Base-by-base conservation (phyloP, 2,797 vertebrate species). In the Urocyon cinereoargenteus region DNA sequence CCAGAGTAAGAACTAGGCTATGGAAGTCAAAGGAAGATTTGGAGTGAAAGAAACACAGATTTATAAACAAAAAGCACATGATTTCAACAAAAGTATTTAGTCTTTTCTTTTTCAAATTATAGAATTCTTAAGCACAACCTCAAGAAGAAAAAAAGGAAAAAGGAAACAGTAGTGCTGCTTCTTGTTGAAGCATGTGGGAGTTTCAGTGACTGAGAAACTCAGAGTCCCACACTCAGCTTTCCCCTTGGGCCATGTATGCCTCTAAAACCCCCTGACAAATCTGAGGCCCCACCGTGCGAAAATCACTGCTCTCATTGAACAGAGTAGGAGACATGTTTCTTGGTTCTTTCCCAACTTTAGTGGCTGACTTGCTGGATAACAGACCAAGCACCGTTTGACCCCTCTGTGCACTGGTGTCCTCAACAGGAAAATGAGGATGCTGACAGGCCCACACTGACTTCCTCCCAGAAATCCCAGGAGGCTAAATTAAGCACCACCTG, bases 401-500 rank as follows among this genome's bases (percentile, higher is more conserved):
- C 86, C 72, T 0, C 66, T 34, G 22, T 55, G 18, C 31, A 55
- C 73, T 82, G 18, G 15, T 57, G 19, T 89, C 31, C 24, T 94
- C 75, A 36, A 57, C 2, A 62, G 57, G 45, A 91, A 93, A 78
- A 94, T 31, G 31, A 72, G 5, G 21, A 61, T 4, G 5, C 9
- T 64, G 36, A 55, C 1, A 77, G 13, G 11, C 2, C 70, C 40
- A 26, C 4, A 6, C 18, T 15, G 51, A 72, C 79, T 28, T 86
- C 73, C 61, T 78, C 36, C 45, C 31, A 79, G 36, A 2, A 91
- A 89, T 51, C 28, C 45, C 77, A 24, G 59, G 26, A 93, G 36
- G 86, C 88, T 93, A 87, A 92, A 90, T 93, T 66, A 95, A 51
- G n/a, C n/a, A 85, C n/a, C 34, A 55, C 22, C 28, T 34, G 55